These are phyloP conservation scores for Pelochelys cantorii DNA, from an alignment of 2,797 vertebrate species.

Conservation along the genomic window DNA sequence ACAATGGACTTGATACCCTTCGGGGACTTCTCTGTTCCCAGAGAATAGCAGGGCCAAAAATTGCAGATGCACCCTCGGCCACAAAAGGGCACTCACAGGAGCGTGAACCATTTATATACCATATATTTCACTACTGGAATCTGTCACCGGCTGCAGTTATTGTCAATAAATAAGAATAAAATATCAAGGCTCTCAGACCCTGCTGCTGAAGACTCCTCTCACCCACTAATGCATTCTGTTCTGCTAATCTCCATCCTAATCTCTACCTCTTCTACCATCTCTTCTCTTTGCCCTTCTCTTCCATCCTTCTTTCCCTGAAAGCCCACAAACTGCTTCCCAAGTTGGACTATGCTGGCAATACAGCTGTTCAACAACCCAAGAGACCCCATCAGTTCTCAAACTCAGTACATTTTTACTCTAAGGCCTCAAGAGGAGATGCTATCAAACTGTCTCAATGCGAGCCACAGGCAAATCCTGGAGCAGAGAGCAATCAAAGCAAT, in stretches of 20 bases:
- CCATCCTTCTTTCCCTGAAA: background rate
- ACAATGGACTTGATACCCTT: too few relatives aligned
- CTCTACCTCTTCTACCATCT: background rate
- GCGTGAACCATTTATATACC: background rate
- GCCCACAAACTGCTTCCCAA: background rate
- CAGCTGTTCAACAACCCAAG: background rate
- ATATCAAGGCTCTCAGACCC: background rate
- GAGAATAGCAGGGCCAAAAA: too few relatives aligned
- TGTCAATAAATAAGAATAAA: background rate
- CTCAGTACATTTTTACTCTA: background rate
- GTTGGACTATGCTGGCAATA: background rate
- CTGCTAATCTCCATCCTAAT: background rate
- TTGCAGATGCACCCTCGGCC: too few relatives aligned
- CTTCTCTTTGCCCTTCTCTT: background rate
- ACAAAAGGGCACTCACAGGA: too few relatives aligned
- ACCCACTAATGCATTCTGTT: background rate
- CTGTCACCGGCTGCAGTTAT: background rate
- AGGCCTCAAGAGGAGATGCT: background rate
- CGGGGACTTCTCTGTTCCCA: too few relatives aligned
- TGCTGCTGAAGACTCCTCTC: background rate
- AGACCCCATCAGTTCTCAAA: accelerated
- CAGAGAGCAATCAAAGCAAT: background rate
- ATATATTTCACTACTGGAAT: background rate
- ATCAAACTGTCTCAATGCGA: background rate
- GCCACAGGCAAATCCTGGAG: background rate